Conservation (phyloP, 30 jellyfish, hydroid and myxozoan species). For the Rhopilema esculentum region DNA sequence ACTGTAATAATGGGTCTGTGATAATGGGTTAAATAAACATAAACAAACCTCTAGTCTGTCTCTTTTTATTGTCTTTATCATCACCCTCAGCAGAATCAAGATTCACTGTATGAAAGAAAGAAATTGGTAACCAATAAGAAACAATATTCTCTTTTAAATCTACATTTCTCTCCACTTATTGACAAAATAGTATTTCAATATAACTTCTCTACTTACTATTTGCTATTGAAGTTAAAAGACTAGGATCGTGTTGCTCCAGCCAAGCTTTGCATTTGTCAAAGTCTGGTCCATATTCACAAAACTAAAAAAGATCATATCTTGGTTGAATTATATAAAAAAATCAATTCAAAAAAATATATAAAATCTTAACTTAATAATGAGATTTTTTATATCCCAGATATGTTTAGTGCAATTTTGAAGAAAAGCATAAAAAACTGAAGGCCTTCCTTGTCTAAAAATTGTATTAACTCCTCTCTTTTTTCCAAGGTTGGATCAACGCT, state of each 20-base stretch:
- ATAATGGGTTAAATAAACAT: neutral
- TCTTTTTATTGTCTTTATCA: conserved; percentile 85
- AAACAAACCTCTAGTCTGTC: conserved; percentile 81
- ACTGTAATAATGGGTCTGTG: no score
- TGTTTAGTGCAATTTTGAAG: no score
- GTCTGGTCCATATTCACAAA: conserved; percentile 98
- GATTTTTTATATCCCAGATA: neutral
- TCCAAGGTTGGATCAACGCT: no score
- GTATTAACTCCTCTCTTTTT: no score
- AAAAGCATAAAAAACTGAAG: no score
- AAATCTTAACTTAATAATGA: neutral
- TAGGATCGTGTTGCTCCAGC: conserved; percentile 95
- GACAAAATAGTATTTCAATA: neutral
- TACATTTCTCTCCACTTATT: neutral
- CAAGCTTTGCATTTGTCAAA: conserved; percentile 93
- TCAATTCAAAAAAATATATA: neutral
- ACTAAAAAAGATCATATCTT: conserved; percentile 36
- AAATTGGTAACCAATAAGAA: neutral
- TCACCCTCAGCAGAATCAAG: conserved; percentile 75
- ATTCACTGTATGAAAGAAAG: conserved; percentile 14
- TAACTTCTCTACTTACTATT: conserved; percentile 17
- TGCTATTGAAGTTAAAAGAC: conserved; percentile 67
- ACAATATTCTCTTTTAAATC: neutral
- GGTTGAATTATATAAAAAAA: neutral
- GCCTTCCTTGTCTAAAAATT: no score